These are phyloP conservation scores for Apeltes quadracus DNA, from an alignment of 2,113 vertebrate species.

Conservation along the genomic window DNA sequence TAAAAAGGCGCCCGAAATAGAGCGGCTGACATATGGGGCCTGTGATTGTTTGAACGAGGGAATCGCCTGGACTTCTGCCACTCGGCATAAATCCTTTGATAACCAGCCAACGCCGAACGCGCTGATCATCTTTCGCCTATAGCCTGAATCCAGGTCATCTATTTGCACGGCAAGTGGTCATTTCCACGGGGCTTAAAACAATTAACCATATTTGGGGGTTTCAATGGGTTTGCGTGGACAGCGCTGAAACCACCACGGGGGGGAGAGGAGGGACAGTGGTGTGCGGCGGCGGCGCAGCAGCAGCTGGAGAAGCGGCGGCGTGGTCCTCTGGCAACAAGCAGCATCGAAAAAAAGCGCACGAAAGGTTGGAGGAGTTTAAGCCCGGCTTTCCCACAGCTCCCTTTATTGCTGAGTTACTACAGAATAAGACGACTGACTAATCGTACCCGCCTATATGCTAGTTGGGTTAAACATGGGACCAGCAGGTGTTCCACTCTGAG, in stretches of 20 bases:
- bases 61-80: constrained; percentile 79
- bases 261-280: constrained; percentile 37
- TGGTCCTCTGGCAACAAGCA: constrained; percentile 66
- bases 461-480: constrained; percentile 75
- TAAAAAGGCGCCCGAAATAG: constrained; percentile 80
- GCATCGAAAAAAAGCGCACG: constrained; percentile 68
- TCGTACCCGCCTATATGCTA: constrained; percentile 69
- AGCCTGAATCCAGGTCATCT: constrained; percentile 61
- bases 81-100: constrained; percentile 75
- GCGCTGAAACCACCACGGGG: constrained; percentile 45
- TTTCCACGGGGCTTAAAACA: constrained; percentile 66
- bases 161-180: constrained; percentile 66
- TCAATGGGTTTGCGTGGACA: constrained; percentile 36
- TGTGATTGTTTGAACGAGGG: constrained; percentile 82
- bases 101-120: constrained; percentile 49
- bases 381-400: constrained; percentile 59
- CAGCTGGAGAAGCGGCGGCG: too few relatives aligned
- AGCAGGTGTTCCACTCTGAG: constrained; percentile 66
- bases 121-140: constrained; percentile 74
- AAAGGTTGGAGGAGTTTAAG: constrained; percentile 50
- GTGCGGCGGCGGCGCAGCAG: constrained; percentile 44
- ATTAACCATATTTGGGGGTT: constrained; percentile 64
- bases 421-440: constrained; percentile 74
- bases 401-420: constrained; percentile 82
- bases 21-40: constrained; percentile 76